Conservation (phyloP, 53 echinoderm and acorn worm species). For the Hippasteria phrygiana region DNA sequence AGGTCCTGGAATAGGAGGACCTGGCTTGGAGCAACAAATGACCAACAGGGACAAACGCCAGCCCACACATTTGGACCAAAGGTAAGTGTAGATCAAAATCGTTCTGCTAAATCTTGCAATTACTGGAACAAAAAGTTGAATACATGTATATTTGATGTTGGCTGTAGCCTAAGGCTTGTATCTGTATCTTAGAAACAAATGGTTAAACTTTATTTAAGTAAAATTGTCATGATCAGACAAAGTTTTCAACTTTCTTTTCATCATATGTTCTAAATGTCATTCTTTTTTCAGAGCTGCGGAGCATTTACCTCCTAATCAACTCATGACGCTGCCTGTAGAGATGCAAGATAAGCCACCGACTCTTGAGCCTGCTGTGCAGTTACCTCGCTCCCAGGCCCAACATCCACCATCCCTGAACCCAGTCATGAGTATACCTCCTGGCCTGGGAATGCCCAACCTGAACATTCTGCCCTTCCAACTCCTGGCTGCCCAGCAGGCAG, state of each 20-base stretch:
- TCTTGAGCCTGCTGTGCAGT: neutral
- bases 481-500: neutral
- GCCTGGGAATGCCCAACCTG: constrained; percentile 4
- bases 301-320: neutral
- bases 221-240: too few species aligned
- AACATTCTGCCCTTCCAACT: constrained; percentile 8
- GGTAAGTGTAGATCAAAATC: constrained; percentile 22
- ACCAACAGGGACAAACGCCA: constrained; percentile 44
- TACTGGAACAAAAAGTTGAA: neutral
- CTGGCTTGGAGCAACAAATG: neutral
- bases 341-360: neutral
- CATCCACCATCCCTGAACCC: neutral
- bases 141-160: too few species aligned
- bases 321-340: neutral
- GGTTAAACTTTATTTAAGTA: too few species aligned
- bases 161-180: too few species aligned
- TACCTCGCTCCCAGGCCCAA: constrained; percentile 8
- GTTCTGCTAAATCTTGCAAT: neutral
- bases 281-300: neutral
- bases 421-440: constrained; percentile 11
- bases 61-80: neutral
- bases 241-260: too few species aligned
- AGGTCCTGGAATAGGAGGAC: neutral
- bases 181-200: too few species aligned
- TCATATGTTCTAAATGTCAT: too few species aligned